Conservation (phyloP, 1,140 invertebrate genomes). For the Chironomus striatipennis region DNA sequence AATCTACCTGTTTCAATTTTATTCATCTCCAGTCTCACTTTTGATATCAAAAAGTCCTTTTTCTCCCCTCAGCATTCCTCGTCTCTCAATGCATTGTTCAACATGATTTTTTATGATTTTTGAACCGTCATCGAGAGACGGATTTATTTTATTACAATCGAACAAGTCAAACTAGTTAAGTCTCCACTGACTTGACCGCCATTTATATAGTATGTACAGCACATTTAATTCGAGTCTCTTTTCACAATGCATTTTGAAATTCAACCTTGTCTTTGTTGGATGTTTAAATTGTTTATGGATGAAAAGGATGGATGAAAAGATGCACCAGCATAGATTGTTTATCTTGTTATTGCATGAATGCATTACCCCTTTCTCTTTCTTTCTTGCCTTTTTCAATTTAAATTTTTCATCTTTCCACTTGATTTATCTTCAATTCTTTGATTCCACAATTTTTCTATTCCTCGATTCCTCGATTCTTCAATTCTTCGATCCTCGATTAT, state of each 20-base stretch:
- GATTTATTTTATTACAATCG: not conserved
- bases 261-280: not conserved
- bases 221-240: too few relatives aligned
- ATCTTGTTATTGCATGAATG: not conserved
- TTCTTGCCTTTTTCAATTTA: not conserved
- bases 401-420: slow-evolving; percentile 7
- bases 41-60: slow-evolving; percentile 22
- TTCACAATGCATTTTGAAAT: not conserved
- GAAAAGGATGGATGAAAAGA: too few relatives aligned
- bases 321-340: not conserved
- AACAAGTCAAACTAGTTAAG: not conserved
- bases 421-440: not conserved
- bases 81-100: not conserved
- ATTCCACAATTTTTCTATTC: too few relatives aligned
- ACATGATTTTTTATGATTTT: not conserved
- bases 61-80: not conserved
- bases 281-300: too few relatives aligned
- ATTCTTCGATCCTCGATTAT: too few relatives aligned
- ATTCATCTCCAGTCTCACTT: not conserved
- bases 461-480: too few relatives aligned
- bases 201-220: not conserved
- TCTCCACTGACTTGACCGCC: too few relatives aligned
- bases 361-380: not conserved
- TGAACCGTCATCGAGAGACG: not conserved
- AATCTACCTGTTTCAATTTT: slow-evolving; percentile 18